Conservation (phyloP, 1,140 invertebrate genomes). For the Pseudomyrmex cubaensis region DNA sequence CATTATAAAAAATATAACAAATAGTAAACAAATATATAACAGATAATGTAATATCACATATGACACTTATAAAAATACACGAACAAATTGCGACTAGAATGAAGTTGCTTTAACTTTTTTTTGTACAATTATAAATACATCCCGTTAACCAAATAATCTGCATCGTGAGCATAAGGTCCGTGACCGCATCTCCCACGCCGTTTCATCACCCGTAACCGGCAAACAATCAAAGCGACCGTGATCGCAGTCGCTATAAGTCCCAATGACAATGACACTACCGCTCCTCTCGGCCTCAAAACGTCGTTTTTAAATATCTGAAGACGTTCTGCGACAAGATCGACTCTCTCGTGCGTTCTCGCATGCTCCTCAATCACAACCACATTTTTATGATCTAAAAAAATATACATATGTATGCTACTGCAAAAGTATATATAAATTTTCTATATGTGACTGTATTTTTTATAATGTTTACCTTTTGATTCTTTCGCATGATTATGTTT, state of each 20-base stretch:
- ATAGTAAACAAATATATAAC: too few relatives aligned
- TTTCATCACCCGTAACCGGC: conserved; percentile 90
- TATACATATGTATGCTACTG: background rate
- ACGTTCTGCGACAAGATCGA: conserved; percentile 50
- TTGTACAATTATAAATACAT: conserved; percentile 94
- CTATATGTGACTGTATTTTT: background rate
- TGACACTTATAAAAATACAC: conserved; percentile 51
- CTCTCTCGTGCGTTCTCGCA: conserved; percentile 62
- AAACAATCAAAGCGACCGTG: conserved; percentile 92
- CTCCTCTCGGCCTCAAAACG: conserved; percentile 90
- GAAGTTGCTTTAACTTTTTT: conserved; percentile 9
- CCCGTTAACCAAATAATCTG: conserved; percentile 98
- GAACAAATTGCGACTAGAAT: conserved; percentile 43
- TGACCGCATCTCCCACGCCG: conserved; percentile 91
- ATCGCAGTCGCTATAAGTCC: conserved; percentile 87
- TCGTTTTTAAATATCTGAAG: conserved; percentile 85
- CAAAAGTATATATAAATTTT: too few relatives aligned
- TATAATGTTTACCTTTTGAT: conserved; percentile 60
- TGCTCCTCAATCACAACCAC: conserved; percentile 73
- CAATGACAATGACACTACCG: conserved; percentile 92
- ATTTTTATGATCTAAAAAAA: conserved; percentile 63
- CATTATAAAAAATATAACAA: conserved; percentile 34
- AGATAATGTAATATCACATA: too few relatives aligned
- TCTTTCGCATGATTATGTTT: conserved; percentile 66
- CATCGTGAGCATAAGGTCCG: conserved; percentile 95